phyloP scores from a whole-genome alignment of 2,797 vertebrate genomes.

The Anolis apletophallus region DNA sequence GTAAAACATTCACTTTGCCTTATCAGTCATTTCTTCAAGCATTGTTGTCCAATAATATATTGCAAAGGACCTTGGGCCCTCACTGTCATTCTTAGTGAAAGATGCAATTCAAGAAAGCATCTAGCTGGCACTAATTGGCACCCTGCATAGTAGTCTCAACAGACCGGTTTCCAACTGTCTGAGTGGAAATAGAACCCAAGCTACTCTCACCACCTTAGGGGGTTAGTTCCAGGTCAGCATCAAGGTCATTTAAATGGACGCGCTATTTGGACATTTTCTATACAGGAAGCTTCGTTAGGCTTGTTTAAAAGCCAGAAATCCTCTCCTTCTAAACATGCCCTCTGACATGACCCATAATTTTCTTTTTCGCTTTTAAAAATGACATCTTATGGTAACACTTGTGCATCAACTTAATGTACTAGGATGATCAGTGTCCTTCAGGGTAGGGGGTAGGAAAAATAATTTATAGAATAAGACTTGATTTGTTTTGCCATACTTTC shows the following conservation, averaged over 20 bases:
- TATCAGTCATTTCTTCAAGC: slow-evolving; percentile 42
- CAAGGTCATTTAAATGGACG: not conserved
- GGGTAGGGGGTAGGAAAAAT: not conserved
- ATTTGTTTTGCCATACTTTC: not conserved
- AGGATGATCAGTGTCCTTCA: not conserved
- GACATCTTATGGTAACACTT: slow-evolving; percentile 9
- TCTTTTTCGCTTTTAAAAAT: slow-evolving; percentile 22
- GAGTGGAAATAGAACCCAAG: not conserved
- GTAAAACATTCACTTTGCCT: slow-evolving; percentile 33
- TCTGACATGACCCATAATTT: not conserved
- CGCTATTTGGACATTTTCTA: slow-evolving; percentile 18
- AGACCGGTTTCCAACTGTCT: slow-evolving; percentile 43
- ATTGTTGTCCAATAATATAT: slow-evolving; percentile 49
- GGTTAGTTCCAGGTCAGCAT: not conserved
- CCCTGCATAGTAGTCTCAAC: slow-evolving; percentile 36
- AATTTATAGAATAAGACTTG: not conserved
- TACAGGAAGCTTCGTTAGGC: not conserved
- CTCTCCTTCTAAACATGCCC: not conserved
- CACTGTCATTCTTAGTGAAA: slow-evolving; percentile 27
- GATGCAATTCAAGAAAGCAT: slow-evolving; percentile 51
- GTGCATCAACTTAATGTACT: not conserved
- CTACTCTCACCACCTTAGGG: slow-evolving; percentile 33
- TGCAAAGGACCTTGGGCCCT: slow-evolving; percentile 47
- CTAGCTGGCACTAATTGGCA: slow-evolving; percentile 63
- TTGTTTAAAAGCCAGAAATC: rapidly evolving